Percentiles rank a stretch among this genome's conserved stretches.
Conservation (phyloP, 2,888 invertebrate species). For the Oegoconia quadripuncta region DNA sequence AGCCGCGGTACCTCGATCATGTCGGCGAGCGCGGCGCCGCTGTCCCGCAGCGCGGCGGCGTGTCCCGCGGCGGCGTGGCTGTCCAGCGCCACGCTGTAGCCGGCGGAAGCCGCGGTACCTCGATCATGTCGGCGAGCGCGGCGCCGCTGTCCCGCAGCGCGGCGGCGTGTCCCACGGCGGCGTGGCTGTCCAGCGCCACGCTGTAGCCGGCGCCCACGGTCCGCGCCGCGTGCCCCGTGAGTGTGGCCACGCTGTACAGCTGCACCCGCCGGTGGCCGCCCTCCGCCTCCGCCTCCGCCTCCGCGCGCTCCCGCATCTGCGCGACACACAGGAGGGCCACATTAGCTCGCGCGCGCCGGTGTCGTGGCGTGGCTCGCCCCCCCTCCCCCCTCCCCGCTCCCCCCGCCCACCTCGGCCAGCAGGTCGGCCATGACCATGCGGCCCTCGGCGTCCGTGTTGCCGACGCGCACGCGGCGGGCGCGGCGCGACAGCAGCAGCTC, state of each 20-base stretch:
- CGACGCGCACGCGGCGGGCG: constrained; percentile 90
- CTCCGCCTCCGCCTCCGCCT: background rate
- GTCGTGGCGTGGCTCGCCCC: too few relatives aligned
- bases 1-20: constrained; percentile 83
- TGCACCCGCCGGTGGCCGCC: constrained; percentile 85
- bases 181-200: constrained; percentile 89
- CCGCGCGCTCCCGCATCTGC: constrained; percentile 82
- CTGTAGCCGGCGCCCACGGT: constrained; percentile 85
- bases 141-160: constrained; percentile 82
- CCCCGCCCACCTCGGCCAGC: constrained; percentile 80
- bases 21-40: constrained; percentile 85
- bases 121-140: constrained; percentile 87
- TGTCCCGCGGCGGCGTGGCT: constrained; percentile 85
- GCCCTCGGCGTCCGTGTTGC: constrained; percentile 98
- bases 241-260: constrained; percentile 93
- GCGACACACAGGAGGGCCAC: too few relatives aligned
- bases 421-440: constrained; percentile 96
- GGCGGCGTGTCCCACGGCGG: constrained; percentile 80
- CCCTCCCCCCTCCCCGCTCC: background rate
- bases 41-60: constrained; percentile 77
- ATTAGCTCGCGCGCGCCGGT: too few relatives aligned
- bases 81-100: background rate
- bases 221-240: constrained; percentile 90
- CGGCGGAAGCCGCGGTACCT: constrained; percentile 63
- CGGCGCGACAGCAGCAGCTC: constrained; percentile 92